Percentiles rank a stretch among this genome's conserved stretches.
phyloP scores from a whole-genome alignment of 1,140 invertebrate genomes.

The Anoplolepis gracilipes region DNA sequence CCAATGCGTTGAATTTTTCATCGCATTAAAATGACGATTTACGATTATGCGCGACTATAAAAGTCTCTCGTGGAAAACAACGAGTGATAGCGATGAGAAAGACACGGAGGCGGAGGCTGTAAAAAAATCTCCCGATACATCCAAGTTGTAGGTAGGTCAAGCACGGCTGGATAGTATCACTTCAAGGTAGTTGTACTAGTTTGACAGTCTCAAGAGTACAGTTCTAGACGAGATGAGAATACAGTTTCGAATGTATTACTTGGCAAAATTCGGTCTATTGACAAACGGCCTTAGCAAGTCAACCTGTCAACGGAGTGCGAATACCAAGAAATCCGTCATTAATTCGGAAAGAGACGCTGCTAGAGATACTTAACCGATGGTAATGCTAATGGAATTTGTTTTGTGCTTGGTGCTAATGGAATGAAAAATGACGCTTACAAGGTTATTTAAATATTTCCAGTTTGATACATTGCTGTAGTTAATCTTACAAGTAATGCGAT shows the following conservation, averaged over 20 bases:
- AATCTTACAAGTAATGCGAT: neutral
- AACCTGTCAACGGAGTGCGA: neutral
- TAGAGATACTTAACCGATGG: neutral
- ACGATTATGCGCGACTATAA: slow-evolving; percentile 51
- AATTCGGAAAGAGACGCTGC: neutral
- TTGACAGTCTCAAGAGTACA: neutral
- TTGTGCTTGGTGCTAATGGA: neutral
- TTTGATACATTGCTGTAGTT: neutral
- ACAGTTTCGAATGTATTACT: neutral
- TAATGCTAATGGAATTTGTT: slow-evolving; percentile 3
- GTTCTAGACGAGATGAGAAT: neutral
- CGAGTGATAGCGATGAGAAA: neutral
- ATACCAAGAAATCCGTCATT: neutral
- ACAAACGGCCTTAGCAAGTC: neutral
- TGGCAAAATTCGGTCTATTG: neutral
- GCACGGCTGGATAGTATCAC: slow-evolving; percentile 31
- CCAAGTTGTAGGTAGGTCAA: slow-evolving; percentile 49
- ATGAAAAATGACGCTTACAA: neutral
- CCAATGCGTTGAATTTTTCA: slow-evolving; percentile 1
- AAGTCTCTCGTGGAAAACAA: slow-evolving; percentile 38
- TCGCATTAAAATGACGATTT: slow-evolving; percentile 27
- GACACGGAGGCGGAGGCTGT: neutral
- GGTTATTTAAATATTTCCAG: neutral
- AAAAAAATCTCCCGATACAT: neutral
- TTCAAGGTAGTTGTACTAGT: slow-evolving; percentile 20